These are phyloP conservation scores for Phainopepla nitens DNA, from an alignment of 2,113 vertebrate genomes.

Conservation along the genomic window DNA sequence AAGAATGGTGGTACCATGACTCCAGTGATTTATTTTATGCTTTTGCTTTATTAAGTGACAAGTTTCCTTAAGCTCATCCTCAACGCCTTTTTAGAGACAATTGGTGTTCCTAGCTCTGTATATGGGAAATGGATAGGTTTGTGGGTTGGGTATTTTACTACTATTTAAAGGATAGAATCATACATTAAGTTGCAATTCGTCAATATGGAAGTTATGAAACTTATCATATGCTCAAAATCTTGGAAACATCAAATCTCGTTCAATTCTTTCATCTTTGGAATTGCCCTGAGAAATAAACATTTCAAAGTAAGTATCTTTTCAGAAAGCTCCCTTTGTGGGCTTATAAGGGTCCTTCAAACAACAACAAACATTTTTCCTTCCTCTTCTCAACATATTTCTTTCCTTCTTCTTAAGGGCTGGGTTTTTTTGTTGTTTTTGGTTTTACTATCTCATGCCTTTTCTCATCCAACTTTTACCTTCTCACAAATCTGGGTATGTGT, in stretches of 20 bases:
- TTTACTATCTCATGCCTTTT: background rate
- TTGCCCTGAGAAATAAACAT: background rate
- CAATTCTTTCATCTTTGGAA: background rate
- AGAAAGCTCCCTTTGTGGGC: background rate
- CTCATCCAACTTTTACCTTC: background rate
- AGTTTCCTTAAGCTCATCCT: background rate
- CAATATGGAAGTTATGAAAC: background rate
- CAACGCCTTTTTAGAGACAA: background rate
- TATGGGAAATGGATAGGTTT: background rate
- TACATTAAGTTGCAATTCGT: background rate
- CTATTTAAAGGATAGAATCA: background rate
- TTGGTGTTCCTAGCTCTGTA: background rate
- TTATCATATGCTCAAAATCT: background rate
- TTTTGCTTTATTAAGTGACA: background rate
- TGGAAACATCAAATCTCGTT: background rate
- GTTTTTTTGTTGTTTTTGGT: background rate
- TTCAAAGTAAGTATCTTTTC: background rate
- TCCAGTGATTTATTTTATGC: background rate
- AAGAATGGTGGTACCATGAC: background rate
- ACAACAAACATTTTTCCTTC: background rate
- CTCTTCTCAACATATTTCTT: background rate
- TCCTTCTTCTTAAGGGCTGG: background rate
- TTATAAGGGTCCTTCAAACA: background rate
- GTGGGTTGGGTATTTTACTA: background rate
- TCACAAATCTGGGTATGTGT: fast-evolving